Evolutionary conservation across 2,113 vertebrate genomes (phyloP), one percentile per base, ranked within the genome.

Genomic region (Tor tambroides): DNA sequence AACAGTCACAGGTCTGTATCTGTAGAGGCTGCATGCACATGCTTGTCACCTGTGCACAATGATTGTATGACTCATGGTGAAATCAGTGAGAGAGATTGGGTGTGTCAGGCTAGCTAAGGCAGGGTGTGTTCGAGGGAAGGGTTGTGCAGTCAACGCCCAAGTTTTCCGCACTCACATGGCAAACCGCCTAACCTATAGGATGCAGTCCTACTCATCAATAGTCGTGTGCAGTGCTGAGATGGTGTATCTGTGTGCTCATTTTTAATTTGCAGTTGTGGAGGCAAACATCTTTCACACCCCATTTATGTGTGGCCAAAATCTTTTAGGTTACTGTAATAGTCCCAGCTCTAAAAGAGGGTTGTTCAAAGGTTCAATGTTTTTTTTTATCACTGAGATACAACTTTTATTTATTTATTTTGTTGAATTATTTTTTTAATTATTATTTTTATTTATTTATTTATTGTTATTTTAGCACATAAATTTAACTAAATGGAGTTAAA

Each of bases 1-100:
- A 91, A 89, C 84, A 85, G 61, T 46, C 12, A 72, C 86, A n/a
- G 35, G 75, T 88, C 78, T 79, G 72, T 38, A 6, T 43, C 81
- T 71, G 84, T 38, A 63, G 63, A 41, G 17, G 21, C 26, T 23
- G 80, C 81, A 86, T 28, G 83, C 21, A 59, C 83, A 79, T 23
- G 28, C 77, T 78, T 86, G 81, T 86, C 32, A 75, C 49, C 43
- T n/a, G 49, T 84, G 75, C 17, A 84, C 75, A 86, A 59, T 78
- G 23, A n/a, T 6, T 12, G 14, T 15, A 54, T 90, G 89, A 90
- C 32, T 90, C 84, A 88, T 17, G 17, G 12, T 83, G 81, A 85
- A 51, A 59, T 85, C 75, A 76, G 30, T 43, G 43, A 69, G 41
- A 35, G 35, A 21, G 2, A 2, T 15, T 32, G 11, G 43, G 17